Base-by-base conservation (phyloP, 2,888 invertebrate species). In the Drosophila testacea region DNA sequence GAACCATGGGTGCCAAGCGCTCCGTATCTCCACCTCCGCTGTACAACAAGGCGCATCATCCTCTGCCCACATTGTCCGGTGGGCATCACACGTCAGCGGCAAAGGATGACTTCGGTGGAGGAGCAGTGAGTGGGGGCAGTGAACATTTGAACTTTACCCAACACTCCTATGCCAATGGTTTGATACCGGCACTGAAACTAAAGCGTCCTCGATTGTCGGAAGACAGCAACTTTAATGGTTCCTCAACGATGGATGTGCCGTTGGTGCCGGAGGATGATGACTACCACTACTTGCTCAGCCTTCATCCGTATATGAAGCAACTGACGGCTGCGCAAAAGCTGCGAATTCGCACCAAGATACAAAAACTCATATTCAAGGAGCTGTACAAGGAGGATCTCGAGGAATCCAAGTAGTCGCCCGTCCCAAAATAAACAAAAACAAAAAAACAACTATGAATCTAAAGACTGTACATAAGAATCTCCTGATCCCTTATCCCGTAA, bases 261-360 rank as follows among this genome's bases (percentile, higher is more conserved):
- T 22, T 90, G 42, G 91, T 91, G 68, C 91, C 92, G 6, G 91
- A 92, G 65, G 92, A 93, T 64, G 93, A 93, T 80, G 93, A 93
- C 65, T 92, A 92, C 73, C 92, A 92, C 68, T 93, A 92, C 66
- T 80, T 93, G 69, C 81, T 93, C 34, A 92, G 92, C 47, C 76
- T 93, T 46, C 92, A 93, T 88, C 93, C 93, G 9, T 93, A 92
- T 69, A 92, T 93, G 92, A 92, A 91, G 48, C 91, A 92, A 60
- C 69, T 93, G 60, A 91, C 90, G 52, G 91, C 92, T 0, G 90
- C 92, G n/a, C 92, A 93, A 64, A 93, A 93, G 67, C 72, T 93
- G 51, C 86, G 92, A 59, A 91, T 92, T 57, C 91, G 93, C 69
- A 93, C 92, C 72, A 92, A 92, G 88, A 93, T 93, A 79, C 93